Evolutionary conservation across 2,888 invertebrate species (phyloP), one percentile per base, ranked within the genome.

Genomic region (Chloromyia formosa): DNA sequence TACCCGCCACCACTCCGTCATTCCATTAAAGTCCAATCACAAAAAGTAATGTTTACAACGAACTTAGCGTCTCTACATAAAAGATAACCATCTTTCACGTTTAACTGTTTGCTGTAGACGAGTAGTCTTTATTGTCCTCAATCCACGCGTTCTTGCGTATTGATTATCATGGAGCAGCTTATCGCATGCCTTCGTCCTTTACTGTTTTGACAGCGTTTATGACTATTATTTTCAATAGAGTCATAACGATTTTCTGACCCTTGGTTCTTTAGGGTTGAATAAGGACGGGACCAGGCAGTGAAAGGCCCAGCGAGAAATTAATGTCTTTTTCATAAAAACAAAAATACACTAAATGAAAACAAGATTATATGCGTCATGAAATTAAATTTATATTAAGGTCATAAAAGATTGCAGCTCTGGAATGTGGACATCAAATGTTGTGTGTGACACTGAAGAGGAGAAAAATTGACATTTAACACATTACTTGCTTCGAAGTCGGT

Each of bases 341-440:
- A 20, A 56, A 20, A 20, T 2, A 5, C 5, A 56, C 16, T 2
- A 56, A 56, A 56, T 56, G 20, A 56, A 60, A 62, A 62, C 18
- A 42, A 62, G 35, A 40, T 35, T 35, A 62, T 16, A 40, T 1
- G 40, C 62, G n/a, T 40, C 9, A 62, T 10, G 40, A 40, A 27
- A 62, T 62, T 62, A 62, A 40, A 62, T 62, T 27, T 62, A 62
- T 62, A 62, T 62, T 35, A 62, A 62, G 62, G 62, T 62, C 62
- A 40, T 62, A 62, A 62, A 62, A 23, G 35, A 35, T 12, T 20
- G 40, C 62, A 42, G 23, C 23, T 23, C 60, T 60, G 22, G 2
- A 62, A 62, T 49, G 16, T n/a, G 49, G 49, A 49, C 27, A n/a
- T 49, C 2, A 5, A 49, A 2, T 12, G 27, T 35, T 35, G 27